Conservation (phyloP, 2,888 invertebrate genomes). For the Scaptodrosophila latifasciaeformis region DNA sequence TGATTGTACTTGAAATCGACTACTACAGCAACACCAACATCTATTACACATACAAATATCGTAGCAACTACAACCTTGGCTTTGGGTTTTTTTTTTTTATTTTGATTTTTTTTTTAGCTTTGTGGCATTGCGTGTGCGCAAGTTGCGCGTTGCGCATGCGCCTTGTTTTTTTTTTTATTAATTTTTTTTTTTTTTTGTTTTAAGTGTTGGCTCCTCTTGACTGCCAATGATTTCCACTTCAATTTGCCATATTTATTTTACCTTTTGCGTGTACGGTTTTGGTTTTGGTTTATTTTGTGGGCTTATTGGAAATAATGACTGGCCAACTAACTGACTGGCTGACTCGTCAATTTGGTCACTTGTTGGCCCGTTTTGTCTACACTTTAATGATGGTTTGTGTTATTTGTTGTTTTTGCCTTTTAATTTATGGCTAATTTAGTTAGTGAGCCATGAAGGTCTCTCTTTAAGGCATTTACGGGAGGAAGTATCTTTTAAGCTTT, state of each 20-base stretch:
- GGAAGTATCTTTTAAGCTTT: no score
- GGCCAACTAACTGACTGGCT: constrained; percentile 24
- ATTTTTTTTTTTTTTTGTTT: constrained; percentile 14
- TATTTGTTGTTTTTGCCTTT: not conserved
- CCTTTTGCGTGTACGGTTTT: constrained; percentile 33
- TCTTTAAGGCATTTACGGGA: constrained; percentile 14
- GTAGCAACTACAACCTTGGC: constrained; percentile 42
- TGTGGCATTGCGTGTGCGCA: constrained; percentile 46
- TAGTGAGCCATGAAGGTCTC: constrained; percentile 35
- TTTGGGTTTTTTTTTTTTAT: constrained; percentile 40
- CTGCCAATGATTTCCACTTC: constrained; percentile 38
- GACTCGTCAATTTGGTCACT: constrained; percentile 24
- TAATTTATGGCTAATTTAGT: constrained; percentile 25
- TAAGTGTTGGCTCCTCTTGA: constrained; percentile 13
- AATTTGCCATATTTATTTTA: constrained; percentile 62
- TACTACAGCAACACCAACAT: constrained; percentile 11
- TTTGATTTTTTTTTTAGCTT: constrained; percentile 31
- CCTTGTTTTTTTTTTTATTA: constrained; percentile 36
- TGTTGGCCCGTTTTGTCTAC: constrained; percentile 32
- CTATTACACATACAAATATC: constrained; percentile 4
- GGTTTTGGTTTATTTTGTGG: constrained; percentile 12
- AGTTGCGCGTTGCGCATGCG: constrained; percentile 56
- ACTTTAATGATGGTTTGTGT: not conserved
- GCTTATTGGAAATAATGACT: constrained; percentile 53
- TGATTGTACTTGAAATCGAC: constrained; percentile 33